Base-by-base conservation (phyloP, 2,113 vertebrate genomes). In the Ammodytes marinus region DNA sequence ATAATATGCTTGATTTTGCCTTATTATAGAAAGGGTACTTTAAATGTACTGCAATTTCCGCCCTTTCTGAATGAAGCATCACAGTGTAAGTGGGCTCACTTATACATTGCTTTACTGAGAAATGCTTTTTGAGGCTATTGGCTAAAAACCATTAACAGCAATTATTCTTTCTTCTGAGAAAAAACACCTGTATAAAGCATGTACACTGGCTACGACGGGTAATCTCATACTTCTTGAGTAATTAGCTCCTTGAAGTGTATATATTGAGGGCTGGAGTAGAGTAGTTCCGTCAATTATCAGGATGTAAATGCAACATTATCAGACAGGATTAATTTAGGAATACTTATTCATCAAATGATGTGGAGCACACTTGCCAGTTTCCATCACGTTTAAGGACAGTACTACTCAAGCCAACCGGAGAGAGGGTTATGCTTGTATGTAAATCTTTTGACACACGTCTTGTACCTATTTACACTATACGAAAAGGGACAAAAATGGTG, bases 1-100 rank as follows among this genome's bases (percentile, higher is more conserved):
- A 43, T 7, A 59, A 68, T 19, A 59, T 46, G 6, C 60, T 67
- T 54, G 54, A 83, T 60, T 59, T 52, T 49, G 11, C 17, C n/a
- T 15, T 13, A 52, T 59, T 61, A 14, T 14, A 42, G 15, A 54
- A 27, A 40, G 8, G 15, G 59, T 50, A 8, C 50, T 53, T 8
- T 61, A 40, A 9, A 47, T 4, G 17, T 4, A n/a, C 37, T 8
- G 11, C 42, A 13, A 55, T 39, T 50, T 69, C 13, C 0, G 6
- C 13, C 39, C 27, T 50, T 57, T 68, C 8, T 63, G 7, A 49
- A 50, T 49, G 13, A 52, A 46, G 9, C 53, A 11, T 61, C 19
- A 15, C 27, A 27, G 27, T 27, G 27, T 35, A 37, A 43, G 35
- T 37, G n/a, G 14, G 47, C 12, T 54, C 17, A 4, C 19, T 45